phyloP scores from a whole-genome alignment of 2,888 invertebrate genomes.

The Luperina testacea region DNA sequence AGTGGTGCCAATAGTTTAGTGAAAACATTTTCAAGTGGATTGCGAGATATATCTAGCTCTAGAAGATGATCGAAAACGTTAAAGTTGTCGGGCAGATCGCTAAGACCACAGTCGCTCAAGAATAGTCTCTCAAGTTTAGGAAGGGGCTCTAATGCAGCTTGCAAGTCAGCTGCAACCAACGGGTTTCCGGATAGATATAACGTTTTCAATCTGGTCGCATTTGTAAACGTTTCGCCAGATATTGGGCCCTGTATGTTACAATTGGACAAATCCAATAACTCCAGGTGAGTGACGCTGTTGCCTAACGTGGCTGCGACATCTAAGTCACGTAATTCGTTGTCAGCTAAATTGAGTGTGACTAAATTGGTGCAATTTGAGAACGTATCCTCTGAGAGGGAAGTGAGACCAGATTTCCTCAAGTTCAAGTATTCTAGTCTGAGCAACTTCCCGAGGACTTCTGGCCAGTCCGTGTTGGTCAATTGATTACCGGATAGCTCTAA shows the following conservation, averaged over 20 bases:
- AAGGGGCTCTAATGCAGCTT: conserved; percentile 91
- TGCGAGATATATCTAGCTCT: conserved; percentile 93
- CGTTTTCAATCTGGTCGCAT: conserved; percentile 91
- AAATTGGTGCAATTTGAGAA: conserved; percentile 92
- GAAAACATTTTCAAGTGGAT: conserved; percentile 92
- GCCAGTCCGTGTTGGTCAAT: conserved; percentile 90
- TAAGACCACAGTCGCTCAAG: conserved; percentile 92
- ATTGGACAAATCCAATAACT: conserved; percentile 92
- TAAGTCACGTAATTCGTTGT: conserved; percentile 91
- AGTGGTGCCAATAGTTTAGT: conserved; percentile 91
- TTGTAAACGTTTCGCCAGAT: conserved; percentile 92
- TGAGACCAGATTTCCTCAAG: conserved; percentile 91
- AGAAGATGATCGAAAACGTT: conserved; percentile 91
- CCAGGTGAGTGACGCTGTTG: conserved; percentile 91
- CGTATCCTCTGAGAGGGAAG: conserved; percentile 91
- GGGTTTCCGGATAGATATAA: conserved; percentile 92
- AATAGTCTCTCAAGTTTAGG: conserved; percentile 92
- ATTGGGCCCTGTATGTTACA: conserved; percentile 92
- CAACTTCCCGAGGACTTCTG: conserved; percentile 90
- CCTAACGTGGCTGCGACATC: conserved; percentile 92
- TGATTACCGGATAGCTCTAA: conserved; percentile 91
- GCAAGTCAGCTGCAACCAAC: conserved; percentile 92
- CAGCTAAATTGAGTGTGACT: conserved; percentile 91
- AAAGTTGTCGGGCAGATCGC: conserved; percentile 92
- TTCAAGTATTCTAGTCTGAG: conserved; percentile 91